Evolutionary conservation across 2,113 vertebrate genomes (phyloP), one percentile per base, ranked within the genome.

Genomic region (Pteropus alecto): DNA sequence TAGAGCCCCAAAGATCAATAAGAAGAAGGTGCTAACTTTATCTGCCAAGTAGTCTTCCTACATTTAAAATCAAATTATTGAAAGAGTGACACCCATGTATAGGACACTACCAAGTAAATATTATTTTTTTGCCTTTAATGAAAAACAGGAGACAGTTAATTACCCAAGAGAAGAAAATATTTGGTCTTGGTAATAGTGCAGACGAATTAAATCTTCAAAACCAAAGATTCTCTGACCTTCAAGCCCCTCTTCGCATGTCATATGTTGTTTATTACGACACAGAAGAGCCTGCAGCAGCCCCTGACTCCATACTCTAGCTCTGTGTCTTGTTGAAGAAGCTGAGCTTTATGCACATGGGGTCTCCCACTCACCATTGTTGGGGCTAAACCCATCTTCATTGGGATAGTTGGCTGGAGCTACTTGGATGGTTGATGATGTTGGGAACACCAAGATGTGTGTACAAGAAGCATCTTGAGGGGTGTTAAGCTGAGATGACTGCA

Each of bases 381-480:
- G 98, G 84, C 98, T 99, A 90, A 99, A 99, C 16, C 99, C 98
- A 96, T 99, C 99, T 97, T 99, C 99, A 0, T 99, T 99, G 90
- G 99, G 99, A 97, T 99, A 99, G 90, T 99, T 99, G 93, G 99
- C 99, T 88, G 99, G 99, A 83, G 99, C 99, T 90, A 99, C 99
- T 96, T 99, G 99, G 94, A 99, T 99, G 77, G 99, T 99, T 92
- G 99, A 99, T 0, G 99, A 99, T 28, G 99, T 99, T 63, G 99
- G 99, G 98, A 99, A 99, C 96, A 99, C 99, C 89, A 99, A 98
- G 98, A 99, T 99, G 98, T 99, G 99, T 0, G 99, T 99, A 88
- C 99, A 99, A 94, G 99, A 99, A 81, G 99, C 99, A 19, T 99
- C 99, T 98, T 99, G 99, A 33, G 99, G 99, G 1, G 99, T 99